Conservation (phyloP, 2,797 vertebrate genomes). For the Coranthus polyacanthus region DNA sequence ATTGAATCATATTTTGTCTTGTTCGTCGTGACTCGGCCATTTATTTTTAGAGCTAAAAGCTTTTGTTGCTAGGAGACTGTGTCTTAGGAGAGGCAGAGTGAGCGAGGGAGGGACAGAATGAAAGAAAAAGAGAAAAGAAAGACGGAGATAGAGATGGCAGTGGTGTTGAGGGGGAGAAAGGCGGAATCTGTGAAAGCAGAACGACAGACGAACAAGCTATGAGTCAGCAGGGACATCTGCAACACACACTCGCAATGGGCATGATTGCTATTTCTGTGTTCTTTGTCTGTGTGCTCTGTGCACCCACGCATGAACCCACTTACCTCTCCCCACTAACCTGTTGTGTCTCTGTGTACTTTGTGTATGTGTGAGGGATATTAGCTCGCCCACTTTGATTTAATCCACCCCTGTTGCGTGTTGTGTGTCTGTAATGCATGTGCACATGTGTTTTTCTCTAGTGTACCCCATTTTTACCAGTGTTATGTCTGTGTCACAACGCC, state of each 20-base stretch:
- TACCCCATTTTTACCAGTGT: conserved; percentile 32
- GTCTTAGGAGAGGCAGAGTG: conserved; percentile 73
- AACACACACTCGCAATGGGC: conserved; percentile 60
- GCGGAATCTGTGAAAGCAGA: conserved; percentile 78
- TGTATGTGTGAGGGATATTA: conserved; percentile 56
- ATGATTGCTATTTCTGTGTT: conserved; percentile 77
- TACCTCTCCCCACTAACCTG: conserved; percentile 76
- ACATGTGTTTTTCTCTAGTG: conserved; percentile 15
- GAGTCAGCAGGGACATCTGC: conserved; percentile 85
- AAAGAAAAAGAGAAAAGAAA: conserved; percentile 51
- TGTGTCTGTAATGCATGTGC: conserved; percentile 6
- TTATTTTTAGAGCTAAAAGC: conserved; percentile 86
- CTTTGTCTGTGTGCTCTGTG: conserved; percentile 75
- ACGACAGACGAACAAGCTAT: conserved; percentile 79
- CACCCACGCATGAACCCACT: conserved; percentile 82
- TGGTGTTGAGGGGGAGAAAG: conserved; percentile 73
- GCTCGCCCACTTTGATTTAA: conserved; percentile 66
- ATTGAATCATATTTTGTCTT: conserved; percentile 76
- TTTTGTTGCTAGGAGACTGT: conserved; percentile 87
- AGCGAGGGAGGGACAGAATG: conserved; percentile 69
- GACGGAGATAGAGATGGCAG: conserved; percentile 61
- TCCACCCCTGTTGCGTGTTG: conserved; percentile 22
- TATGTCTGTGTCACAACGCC: conserved; percentile 54
- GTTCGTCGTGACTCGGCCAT: conserved; percentile 75
- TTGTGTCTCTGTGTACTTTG: conserved; percentile 50